A percentile compares a stretch with the other conserved stretches of the same genome.
Conservation (phyloP, 2,888 invertebrate genomes). For the Erebia palarica region DNA sequence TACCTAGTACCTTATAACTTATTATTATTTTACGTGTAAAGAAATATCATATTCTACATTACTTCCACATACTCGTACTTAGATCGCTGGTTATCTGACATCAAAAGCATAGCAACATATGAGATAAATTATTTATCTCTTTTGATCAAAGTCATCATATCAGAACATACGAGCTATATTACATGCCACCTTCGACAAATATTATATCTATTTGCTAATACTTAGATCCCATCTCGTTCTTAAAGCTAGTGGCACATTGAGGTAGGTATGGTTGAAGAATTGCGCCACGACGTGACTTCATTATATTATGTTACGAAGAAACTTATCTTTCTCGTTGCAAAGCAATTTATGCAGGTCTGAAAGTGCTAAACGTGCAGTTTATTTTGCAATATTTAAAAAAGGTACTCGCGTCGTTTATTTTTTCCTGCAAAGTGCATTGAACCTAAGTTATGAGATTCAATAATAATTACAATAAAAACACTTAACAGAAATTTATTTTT, state of each 20-base stretch:
- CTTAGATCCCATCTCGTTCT: background rate
- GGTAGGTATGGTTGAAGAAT: background rate
- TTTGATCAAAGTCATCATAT: background rate
- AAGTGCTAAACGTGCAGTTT: no score
- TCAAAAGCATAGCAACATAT: background rate
- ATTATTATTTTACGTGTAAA: no score
- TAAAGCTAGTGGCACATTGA: background rate
- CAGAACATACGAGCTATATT: background rate
- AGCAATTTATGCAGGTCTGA: no score
- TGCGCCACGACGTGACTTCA: background rate
- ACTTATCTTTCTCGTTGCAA: no score
- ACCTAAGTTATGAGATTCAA: no score
- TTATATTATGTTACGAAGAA: background rate
- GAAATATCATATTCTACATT: no score
- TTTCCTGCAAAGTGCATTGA: no score
- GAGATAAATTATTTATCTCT: constrained; percentile 1
- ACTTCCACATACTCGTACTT: background rate
- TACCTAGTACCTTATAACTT: no score
- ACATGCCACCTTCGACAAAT: background rate
- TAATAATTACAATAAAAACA: no score
- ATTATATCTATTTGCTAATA: background rate
- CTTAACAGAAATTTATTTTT: no score
- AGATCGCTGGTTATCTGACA: constrained; percentile 4
- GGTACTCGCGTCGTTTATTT: no score
- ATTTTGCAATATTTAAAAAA: no score